phyloP scores from a whole-genome alignment of 2,797 vertebrate genomes.

The Dromococcyx pavoninus region DNA sequence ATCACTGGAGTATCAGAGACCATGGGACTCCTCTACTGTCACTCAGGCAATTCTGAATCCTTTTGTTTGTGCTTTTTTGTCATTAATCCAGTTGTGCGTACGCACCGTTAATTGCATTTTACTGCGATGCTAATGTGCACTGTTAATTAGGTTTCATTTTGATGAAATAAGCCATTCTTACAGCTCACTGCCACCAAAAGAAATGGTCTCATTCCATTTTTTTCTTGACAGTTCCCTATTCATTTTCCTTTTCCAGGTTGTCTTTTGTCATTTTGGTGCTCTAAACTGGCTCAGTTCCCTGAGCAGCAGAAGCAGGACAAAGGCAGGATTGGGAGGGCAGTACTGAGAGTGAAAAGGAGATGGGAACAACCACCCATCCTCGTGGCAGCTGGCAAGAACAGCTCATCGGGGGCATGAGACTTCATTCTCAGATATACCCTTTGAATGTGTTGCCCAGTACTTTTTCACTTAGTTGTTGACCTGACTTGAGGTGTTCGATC shows the following conservation, averaged over 20 bases:
- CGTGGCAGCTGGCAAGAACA: neutral
- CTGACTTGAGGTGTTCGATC: neutral
- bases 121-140: neutral
- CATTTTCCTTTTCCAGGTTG: slow-evolving; percentile 11
- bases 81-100: slow-evolving; percentile 14
- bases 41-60: neutral
- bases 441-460: neutral
- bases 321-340: neutral
- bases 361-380: neutral
- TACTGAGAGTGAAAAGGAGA: neutral
- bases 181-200: slow-evolving; percentile 53
- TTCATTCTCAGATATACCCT: neutral
- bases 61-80: slow-evolving; percentile 21
- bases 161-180: slow-evolving; percentile 47
- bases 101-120: slow-evolving; percentile 45
- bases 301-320: slow-evolving; percentile 5
- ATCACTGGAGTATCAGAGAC: slow-evolving; percentile 7
- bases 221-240: neutral
- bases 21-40: neutral
- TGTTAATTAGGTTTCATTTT: slow-evolving; percentile 55
- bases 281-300: neutral
- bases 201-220: neutral
- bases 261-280: slow-evolving; percentile 7
- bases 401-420: neutral
- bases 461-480: neutral